phyloP scores from a whole-genome alignment of 2,797 vertebrate genomes.

The Phalanger gymnotis region DNA sequence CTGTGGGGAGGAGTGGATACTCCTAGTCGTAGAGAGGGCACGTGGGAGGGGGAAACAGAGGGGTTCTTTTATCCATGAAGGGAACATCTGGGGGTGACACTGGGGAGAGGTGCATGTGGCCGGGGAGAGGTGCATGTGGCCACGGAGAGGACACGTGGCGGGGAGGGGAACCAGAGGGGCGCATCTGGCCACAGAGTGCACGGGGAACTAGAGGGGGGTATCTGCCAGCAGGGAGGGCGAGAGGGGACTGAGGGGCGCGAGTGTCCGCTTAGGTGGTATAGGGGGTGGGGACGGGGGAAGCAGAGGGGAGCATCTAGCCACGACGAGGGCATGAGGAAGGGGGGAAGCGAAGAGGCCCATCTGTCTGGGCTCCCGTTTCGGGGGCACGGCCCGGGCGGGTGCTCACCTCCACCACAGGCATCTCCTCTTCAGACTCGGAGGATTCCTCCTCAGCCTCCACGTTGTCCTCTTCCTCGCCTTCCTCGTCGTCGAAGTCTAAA shows the following conservation, averaged over 20 bases:
- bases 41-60: no score
- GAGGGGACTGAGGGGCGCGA: background rate
- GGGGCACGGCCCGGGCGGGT: fast-evolving
- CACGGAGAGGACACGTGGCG: background rate
- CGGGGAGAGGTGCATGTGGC: background rate
- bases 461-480: background rate
- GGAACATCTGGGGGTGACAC: background rate
- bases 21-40: no score
- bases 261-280: no score
- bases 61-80: no score
- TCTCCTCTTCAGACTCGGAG: conserved; percentile 65
- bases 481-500: background rate
- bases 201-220: background rate
- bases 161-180: background rate
- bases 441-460: conserved; percentile 52
- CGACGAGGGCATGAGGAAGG: no score
- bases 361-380: background rate
- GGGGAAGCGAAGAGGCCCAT: background rate
- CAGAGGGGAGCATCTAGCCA: no score
- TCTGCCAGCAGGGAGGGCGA: background rate
- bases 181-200: background rate
- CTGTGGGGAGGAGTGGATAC: no score
- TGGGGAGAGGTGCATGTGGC: background rate
- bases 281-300: no score
- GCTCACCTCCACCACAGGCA: conserved; percentile 77